Conservation (phyloP, 2,113 vertebrate genomes). For the Rhea pennata region DNA sequence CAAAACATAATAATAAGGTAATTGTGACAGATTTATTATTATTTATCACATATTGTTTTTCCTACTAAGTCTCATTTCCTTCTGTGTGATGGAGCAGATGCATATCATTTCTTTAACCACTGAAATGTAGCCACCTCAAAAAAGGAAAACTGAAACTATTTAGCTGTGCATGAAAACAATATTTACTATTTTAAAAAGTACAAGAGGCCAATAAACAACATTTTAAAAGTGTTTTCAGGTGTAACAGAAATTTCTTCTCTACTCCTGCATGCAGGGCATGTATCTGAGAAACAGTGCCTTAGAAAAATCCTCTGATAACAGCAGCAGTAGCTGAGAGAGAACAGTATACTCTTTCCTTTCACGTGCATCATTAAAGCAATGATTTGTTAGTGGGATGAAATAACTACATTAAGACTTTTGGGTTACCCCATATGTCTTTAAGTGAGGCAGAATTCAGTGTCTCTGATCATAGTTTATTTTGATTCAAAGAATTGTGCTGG, state of each 20-base stretch:
- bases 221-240: not conserved
- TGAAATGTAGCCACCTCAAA: not conserved
- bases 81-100: not conserved
- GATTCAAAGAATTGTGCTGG: not conserved
- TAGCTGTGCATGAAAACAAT: not conserved
- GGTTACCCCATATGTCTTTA: not conserved
- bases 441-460: not conserved
- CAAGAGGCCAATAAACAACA: not conserved
- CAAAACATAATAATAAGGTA: slow-evolving; percentile 21
- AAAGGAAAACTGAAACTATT: not conserved
- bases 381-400: not conserved
- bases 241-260: not conserved
- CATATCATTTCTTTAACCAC: not conserved
- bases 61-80: not conserved
- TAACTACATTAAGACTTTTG: not conserved
- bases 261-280: not conserved
- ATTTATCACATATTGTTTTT: not conserved
- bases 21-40: not conserved
- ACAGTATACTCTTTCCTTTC: not conserved
- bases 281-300: not conserved
- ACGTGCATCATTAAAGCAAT: not conserved
- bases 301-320: not conserved
- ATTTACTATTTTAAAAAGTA: not conserved
- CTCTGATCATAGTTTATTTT: not conserved
- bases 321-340: not conserved